A percentile compares a stretch with the other conserved stretches of the same genome.
Evolutionary conservation across 92 coral and sea anemone species (phyloP).

Genomic region (Phenganax subtilis): DNA sequence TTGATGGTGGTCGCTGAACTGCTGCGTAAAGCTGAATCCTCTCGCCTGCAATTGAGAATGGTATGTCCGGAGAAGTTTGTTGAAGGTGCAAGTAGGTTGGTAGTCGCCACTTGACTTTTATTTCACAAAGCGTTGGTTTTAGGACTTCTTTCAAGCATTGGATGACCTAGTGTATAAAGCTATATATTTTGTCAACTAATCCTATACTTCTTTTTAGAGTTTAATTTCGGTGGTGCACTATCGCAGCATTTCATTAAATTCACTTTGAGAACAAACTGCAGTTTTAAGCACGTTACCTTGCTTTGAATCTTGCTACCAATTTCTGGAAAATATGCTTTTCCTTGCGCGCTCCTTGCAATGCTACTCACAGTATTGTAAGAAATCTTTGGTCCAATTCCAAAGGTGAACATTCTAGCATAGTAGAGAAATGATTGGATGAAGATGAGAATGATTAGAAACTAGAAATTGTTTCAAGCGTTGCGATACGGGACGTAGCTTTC

Average conservation of each 20-base stretch:
- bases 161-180: slow-evolving; percentile 55
- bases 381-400: slow-evolving; percentile 95
- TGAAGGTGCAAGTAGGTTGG: slow-evolving; percentile 80
- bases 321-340: slow-evolving; percentile 71
- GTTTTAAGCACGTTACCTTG: slow-evolving; percentile 53
- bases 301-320: slow-evolving; percentile 72
- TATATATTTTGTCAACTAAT: no score
- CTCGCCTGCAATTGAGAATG: slow-evolving; percentile 59
- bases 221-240: not conserved
- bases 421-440: not conserved
- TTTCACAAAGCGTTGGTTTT: slow-evolving; percentile 81
- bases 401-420: slow-evolving; percentile 68
- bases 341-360: slow-evolving; percentile 74
- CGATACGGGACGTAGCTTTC: not conserved
- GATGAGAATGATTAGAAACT: not conserved
- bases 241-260: not conserved
- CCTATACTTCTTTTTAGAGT: no score
- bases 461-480: no score
- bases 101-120: slow-evolving; percentile 93
- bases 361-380: slow-evolving; percentile 77
- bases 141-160: slow-evolving; percentile 65
- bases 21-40: slow-evolving; percentile 75
- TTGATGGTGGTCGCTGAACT: slow-evolving; percentile 72
- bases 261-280: not conserved
- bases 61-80: slow-evolving; percentile 65